Conservation (phyloP, 2,113 vertebrate genomes). For the Anas platyrhynchos region DNA sequence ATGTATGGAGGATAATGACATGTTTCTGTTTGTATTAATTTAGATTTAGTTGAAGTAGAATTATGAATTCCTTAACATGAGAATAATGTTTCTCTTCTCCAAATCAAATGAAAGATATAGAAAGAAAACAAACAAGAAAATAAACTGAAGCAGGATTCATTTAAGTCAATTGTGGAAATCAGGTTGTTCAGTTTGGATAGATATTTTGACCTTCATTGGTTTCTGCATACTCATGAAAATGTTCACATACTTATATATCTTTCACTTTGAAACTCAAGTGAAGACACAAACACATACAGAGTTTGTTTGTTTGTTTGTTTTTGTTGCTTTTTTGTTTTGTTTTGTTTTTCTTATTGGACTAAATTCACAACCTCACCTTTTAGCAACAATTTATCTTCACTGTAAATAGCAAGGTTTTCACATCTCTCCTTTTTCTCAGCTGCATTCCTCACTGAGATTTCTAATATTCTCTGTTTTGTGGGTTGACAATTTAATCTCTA, state of each 20-base stretch:
- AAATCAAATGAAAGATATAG: neutral
- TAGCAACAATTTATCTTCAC: neutral
- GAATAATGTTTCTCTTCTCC: neutral
- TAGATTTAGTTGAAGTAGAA: neutral
- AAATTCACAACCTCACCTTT: neutral
- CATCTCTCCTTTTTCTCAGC: neutral
- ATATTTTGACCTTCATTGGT: neutral
- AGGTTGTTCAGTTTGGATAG: neutral
- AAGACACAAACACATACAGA: neutral
- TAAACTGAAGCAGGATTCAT: neutral
- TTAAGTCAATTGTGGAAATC: neutral
- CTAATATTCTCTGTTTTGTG: neutral
- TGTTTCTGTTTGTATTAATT: neutral
- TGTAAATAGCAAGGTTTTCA: neutral
- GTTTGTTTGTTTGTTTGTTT: too few species aligned
- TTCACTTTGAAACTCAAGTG: neutral
- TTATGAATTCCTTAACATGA: neutral
- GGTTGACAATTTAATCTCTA: neutral
- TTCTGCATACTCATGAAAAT: neutral
- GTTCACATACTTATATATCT: neutral
- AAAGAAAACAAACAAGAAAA: neutral
- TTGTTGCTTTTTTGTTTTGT: too few species aligned
- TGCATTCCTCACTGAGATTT: neutral
- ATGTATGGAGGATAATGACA: neutral
- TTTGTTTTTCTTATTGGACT: neutral